A percentile compares a stretch with the other conserved stretches of the same genome.
phyloP scores from a whole-genome alignment of 2,888 invertebrate genomes.

The Glyphotaelius pellucidus region DNA sequence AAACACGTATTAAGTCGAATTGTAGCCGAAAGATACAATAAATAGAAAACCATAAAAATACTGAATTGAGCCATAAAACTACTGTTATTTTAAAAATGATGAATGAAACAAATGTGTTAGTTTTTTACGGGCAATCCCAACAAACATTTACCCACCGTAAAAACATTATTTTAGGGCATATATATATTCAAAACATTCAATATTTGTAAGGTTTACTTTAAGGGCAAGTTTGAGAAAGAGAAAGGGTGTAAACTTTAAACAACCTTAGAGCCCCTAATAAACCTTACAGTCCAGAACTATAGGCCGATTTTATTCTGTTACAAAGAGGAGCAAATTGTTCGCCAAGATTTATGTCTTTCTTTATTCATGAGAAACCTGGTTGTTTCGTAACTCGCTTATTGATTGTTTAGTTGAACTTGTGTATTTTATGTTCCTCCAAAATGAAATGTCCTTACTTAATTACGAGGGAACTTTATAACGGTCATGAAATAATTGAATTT shows the following conservation, averaged over 20 bases:
- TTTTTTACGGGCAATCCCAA: too few relatives aligned
- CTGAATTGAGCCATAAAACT: too few relatives aligned
- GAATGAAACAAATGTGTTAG: too few relatives aligned
- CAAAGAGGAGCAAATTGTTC: constrained; percentile 43
- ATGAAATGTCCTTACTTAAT: neutral
- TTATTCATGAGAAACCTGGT: constrained; percentile 9
- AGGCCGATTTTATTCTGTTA: constrained; percentile 53
- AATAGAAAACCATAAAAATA: too few relatives aligned
- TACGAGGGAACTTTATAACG: neutral
- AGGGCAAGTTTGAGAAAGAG: neutral
- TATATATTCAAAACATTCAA: too few relatives aligned
- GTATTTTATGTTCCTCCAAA: neutral
- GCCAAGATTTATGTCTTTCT: constrained; percentile 49
- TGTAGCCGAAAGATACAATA: too few relatives aligned
- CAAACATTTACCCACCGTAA: too few relatives aligned
- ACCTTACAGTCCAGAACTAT: constrained; percentile 55
- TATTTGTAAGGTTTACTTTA: neutral
- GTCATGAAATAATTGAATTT: neutral
- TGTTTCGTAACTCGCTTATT: neutral
- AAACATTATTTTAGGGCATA: too few relatives aligned
- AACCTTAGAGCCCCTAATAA: constrained; percentile 42
- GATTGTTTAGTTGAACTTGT: neutral
- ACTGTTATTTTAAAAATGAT: too few relatives aligned
- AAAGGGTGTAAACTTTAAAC: neutral
- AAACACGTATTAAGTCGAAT: too few relatives aligned